phyloP scores from a whole-genome alignment of 2,113 vertebrate species.

The Cranoglanis bouderius region DNA sequence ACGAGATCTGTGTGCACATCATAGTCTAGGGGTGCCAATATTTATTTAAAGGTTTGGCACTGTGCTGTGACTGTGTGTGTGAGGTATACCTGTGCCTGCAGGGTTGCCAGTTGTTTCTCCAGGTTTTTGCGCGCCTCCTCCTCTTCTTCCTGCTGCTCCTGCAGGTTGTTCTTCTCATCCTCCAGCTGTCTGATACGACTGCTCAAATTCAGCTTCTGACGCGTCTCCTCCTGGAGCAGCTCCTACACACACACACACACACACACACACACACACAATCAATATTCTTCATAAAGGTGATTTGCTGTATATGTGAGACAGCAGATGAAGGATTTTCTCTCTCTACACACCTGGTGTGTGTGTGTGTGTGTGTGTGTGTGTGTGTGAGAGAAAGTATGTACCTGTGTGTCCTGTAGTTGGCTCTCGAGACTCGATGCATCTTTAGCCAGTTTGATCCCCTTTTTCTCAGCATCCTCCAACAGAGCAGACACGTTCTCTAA shows the following conservation, averaged over 20 bases:
- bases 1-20: background rate
- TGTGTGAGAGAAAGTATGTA: too few relatives aligned
- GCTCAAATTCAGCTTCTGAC: slow-evolving; percentile 94
- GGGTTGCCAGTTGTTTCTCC: slow-evolving; percentile 87
- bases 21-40: background rate
- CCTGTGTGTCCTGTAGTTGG: slow-evolving; percentile 94
- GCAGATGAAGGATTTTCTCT: background rate
- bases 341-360: background rate
- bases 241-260: slow-evolving; percentile 74
- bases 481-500: slow-evolving; percentile 87
- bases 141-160: slow-evolving; percentile 97
- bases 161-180: slow-evolving; percentile 88
- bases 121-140: slow-evolving; percentile 88
- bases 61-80: background rate
- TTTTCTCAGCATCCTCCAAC: slow-evolving; percentile 94
- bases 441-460: slow-evolving; percentile 91
- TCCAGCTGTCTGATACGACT: slow-evolving; percentile 93
- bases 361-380: too few relatives aligned
- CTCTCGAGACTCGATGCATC: slow-evolving; percentile 88
- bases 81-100: slow-evolving; percentile 84
- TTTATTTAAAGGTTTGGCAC: background rate
- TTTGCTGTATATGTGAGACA: background rate
- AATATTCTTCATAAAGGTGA: background rate
- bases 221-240: slow-evolving; percentile 92
- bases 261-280: slow-evolving; percentile 35